phyloP scores from a whole-genome alignment of 2,113 vertebrate genomes.

The Copsychus sechellarum region DNA sequence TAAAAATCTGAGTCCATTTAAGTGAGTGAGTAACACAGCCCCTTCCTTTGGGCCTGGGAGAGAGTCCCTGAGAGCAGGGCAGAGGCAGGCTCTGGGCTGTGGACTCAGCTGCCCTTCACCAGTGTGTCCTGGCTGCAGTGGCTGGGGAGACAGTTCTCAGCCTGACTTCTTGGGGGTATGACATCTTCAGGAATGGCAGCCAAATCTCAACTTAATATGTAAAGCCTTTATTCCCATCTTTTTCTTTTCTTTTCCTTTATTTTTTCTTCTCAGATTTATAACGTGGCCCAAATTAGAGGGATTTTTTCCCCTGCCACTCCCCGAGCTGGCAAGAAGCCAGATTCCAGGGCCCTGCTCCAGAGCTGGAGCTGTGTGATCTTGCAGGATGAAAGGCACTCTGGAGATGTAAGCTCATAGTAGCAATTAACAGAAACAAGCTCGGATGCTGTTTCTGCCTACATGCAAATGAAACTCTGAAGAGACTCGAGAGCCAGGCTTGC shows the following conservation, averaged over 20 bases:
- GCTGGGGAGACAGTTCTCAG: background rate
- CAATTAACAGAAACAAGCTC: conserved; percentile 36
- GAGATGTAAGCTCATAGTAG: conserved; percentile 44
- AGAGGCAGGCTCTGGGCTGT: background rate
- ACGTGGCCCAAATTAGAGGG: background rate
- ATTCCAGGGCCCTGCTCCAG: background rate
- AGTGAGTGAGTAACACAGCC: background rate
- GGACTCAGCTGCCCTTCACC: background rate
- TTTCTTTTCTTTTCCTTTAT: no score
- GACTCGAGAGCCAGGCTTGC: background rate
- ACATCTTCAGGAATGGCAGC: background rate
- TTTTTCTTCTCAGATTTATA: background rate
- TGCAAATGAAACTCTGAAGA: conserved; percentile 14
- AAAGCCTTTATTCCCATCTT: background rate
- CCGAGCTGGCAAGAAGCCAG: conserved; percentile 8
- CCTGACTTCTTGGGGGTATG: fast-evolving
- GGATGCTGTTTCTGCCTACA: background rate
- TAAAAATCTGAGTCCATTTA: background rate
- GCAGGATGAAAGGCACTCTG: conserved; percentile 39
- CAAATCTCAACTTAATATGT: background rate
- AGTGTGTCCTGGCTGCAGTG: background rate
- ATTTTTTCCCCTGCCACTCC: background rate
- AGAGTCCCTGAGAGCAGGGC: background rate
- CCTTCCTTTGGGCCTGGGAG: background rate
- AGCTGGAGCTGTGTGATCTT: conserved; percentile 7